Base-by-base conservation (phyloP, 2,888 invertebrate species). In the Muschampia plurimacula region DNA sequence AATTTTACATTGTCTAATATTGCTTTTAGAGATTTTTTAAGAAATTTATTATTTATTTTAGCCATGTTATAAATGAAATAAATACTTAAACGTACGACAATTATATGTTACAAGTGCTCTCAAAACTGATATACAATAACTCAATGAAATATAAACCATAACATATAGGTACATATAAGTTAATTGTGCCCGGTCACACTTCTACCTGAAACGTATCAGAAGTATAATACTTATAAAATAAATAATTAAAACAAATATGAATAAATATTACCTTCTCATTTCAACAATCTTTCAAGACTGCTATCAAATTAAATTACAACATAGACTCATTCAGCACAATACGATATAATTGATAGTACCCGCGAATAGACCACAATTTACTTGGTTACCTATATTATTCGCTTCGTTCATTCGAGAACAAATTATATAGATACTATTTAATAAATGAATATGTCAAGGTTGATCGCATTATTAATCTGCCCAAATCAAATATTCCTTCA, bases 401-500 rank as follows among this genome's bases (percentile, higher is more conserved):
- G 28, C 32, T 59, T 22, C 52, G 13, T 32, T 59, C 59, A 13
- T 59, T 32, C 59, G 63, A 63, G 44, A 44, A 64, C 46, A 41
- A 46, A 44, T 44, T 63, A 63, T 44, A 64, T 46, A 41, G 44
- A 22, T 22, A 44, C 22, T 46, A 44, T 44, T 64, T 64, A 28
- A 64, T 44, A 28, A 64, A 44, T 46, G 32, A 10, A 44, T 22
- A 22, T 22, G 44, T 22, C 7, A 41, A 41, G 13, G 22, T 57
- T 12, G 22, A 22, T 41, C 41, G 57, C 41, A 41, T 67, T 67
- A 67, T 41, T 55, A 67, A 57, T 57, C 12, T 57, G 39, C 5
- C 13, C 28, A 28, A 57, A 67, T 67, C 57, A 57, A 67, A 57
- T 67, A 57, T 67, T 39, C 57, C 39, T 55, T 59, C 44, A 59